Base-by-base conservation (phyloP, 2,888 invertebrate genomes). In the Drosophila nigritarsus region DNA sequence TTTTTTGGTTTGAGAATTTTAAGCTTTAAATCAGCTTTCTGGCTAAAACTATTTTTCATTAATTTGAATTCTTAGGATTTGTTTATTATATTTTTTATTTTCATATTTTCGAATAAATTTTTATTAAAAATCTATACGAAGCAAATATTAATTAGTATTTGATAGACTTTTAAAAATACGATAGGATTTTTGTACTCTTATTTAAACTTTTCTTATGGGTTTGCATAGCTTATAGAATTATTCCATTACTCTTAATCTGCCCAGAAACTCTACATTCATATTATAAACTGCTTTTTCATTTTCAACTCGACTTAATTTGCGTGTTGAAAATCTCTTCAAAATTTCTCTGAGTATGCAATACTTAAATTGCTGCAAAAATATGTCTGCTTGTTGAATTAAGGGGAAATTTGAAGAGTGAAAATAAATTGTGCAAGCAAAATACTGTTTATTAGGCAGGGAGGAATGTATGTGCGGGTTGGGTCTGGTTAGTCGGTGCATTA, bases 351-450 rank as follows among this genome's bases (percentile, higher is more conserved):
- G 63, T 45, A 56, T 71, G 66, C 76, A 61, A 51, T 67, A 76
- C 79, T 71, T 66, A 48, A 78, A 66, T 78, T 78, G 65, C 51
- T 58, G 48, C 50, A 65, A 60, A 56, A 65, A 73, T 65, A 24
- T 61, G 63, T 48, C n/a, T 65, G 34, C 53, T 59, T 75, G 49
- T 48, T 53, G 63, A 54, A 24, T 38, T 20, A 27, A 65, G 72
- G 51, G 38, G 64, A 27, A 60, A 64, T 75, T 80, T 70, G 71
- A 48, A 61, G 56, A 45, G 61, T 51, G 75, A 78, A 65, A 75
- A 75, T 79, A 75, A 82, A 80, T 80, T 80, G 73, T 40, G 62
- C 51, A 65, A 66, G 63, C 58, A 82, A 65, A 42, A 42, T 6
- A 20, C 11, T 5, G 42, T 2, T 1, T 2, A 6, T 2, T 13